These are phyloP conservation scores for Bombus terrestris DNA, from an alignment of 1,140 invertebrate genomes.

Conservation along the genomic window DNA sequence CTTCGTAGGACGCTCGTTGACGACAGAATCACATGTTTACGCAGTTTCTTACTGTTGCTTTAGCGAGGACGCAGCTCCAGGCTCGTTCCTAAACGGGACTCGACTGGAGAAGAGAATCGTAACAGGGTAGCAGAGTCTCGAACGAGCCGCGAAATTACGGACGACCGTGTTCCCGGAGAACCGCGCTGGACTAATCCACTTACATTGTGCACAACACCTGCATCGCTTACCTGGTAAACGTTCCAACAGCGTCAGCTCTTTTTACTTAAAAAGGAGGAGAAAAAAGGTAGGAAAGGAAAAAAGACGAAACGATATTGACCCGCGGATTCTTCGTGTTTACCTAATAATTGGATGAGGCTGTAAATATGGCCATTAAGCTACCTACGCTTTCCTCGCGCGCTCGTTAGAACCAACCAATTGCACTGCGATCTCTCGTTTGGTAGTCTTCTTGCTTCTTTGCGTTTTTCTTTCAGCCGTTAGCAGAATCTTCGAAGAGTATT, in stretches of 20 bases:
- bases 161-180: constrained; percentile 19
- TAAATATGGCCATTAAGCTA: constrained; percentile 68
- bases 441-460: not conserved
- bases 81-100: too few species aligned
- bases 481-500: not conserved
- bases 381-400: constrained; percentile 51
- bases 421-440: not conserved
- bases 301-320: constrained; percentile 46
- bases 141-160: constrained; percentile 31
- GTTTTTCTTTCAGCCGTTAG: not conserved
- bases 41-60: too few species aligned
- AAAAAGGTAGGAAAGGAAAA: not conserved
- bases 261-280: not conserved
- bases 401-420: constrained; percentile 51
- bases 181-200: constrained; percentile 33
- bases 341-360: constrained; percentile 67
- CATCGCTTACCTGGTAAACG: constrained; percentile 54
- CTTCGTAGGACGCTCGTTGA: too few species aligned
- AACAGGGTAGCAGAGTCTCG: not conserved
- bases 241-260: not conserved
- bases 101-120: not conserved
- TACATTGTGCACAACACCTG: constrained; percentile 53
- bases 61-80: too few species aligned
- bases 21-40: too few species aligned
- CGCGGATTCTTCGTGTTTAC: constrained; percentile 64